Percentiles rank a stretch among this genome's conserved stretches.
phyloP scores from a whole-genome alignment of 2,888 invertebrate species.

The Octonoba sinensis region DNA sequence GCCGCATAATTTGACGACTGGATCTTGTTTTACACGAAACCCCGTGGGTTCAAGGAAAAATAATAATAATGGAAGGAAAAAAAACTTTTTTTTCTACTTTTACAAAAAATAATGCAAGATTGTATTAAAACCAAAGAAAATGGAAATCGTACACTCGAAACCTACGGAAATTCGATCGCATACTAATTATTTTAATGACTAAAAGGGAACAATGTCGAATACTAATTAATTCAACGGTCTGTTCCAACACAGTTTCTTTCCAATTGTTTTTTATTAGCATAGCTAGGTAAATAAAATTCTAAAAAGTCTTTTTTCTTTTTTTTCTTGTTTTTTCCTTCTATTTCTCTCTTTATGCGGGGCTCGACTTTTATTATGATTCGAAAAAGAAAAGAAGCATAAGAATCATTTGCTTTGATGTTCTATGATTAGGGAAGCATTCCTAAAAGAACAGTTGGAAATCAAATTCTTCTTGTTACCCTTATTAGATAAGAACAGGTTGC shows the following conservation, averaged over 20 bases:
- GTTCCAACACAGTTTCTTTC: slow-evolving; percentile 29
- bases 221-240: slow-evolving; percentile 54
- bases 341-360: slow-evolving; percentile 15
- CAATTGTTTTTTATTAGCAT: slow-evolving; percentile 11
- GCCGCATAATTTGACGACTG: slow-evolving; percentile 48
- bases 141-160: too few species aligned
- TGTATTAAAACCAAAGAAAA: too few species aligned
- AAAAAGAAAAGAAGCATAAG: slow-evolving; percentile 13
- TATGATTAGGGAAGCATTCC: slow-evolving; percentile 33
- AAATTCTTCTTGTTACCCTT: slow-evolving; percentile 33
- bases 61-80: slow-evolving; percentile 19
- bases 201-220: slow-evolving; percentile 49
- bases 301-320: slow-evolving; percentile 12
- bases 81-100: background rate
- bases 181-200: slow-evolving; percentile 61
- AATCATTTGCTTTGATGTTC: slow-evolving; percentile 41
- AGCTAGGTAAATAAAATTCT: slow-evolving; percentile 33
- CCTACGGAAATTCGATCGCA: slow-evolving; percentile 49
- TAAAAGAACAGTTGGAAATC: slow-evolving; percentile 26
- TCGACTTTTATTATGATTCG: slow-evolving; percentile 3
- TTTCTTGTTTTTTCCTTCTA: slow-evolving; percentile 10
- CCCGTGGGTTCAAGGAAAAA: slow-evolving; percentile 21
- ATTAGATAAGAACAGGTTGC: slow-evolving; percentile 35
- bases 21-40: slow-evolving; percentile 35
- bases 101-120: too few species aligned